phyloP scores from a whole-genome alignment of 2,888 invertebrate genomes.

The Teinopalpus imperialis region DNA sequence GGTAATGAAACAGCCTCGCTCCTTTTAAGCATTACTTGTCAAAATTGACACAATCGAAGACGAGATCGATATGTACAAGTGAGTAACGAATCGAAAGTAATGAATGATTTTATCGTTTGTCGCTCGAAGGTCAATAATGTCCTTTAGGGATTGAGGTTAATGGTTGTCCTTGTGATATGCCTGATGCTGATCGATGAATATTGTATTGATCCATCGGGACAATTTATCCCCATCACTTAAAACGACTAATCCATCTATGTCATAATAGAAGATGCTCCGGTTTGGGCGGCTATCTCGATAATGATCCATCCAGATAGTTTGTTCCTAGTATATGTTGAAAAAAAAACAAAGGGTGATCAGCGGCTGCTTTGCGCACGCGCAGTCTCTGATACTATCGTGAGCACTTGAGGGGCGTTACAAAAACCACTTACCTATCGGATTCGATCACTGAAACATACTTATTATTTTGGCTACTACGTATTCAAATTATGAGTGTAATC shows the following conservation, averaged over 20 bases:
- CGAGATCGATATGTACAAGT: conserved; percentile 35
- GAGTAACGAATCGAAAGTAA: conserved; percentile 45
- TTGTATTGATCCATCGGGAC: conserved; percentile 59
- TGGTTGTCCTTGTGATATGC: conserved; percentile 51
- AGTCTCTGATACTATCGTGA: conserved; percentile 58
- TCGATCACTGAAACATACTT: conserved; percentile 62
- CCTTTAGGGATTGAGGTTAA: conserved; percentile 68
- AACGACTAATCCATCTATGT: conserved; percentile 42
- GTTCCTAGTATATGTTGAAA: conserved; percentile 53
- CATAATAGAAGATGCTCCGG: conserved; percentile 48
- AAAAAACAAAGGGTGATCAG: conserved; percentile 40
- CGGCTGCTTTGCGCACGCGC: conserved; percentile 58
- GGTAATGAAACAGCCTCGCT: conserved; percentile 33
- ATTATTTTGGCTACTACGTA: conserved; percentile 74
- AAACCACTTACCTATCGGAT: conserved; percentile 77
- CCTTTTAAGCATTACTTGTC: conserved; percentile 41
- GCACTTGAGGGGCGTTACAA: conserved; percentile 74
- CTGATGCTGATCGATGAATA: conserved; percentile 38
- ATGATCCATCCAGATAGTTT: conserved; percentile 57
- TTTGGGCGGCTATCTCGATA: conserved; percentile 48
- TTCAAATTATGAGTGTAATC: conserved; percentile 54
- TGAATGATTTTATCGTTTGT: conserved; percentile 54
- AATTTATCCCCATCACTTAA: conserved; percentile 39
- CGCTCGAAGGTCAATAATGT: conserved; percentile 58
- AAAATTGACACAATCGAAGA: conserved; percentile 45